phyloP scores from a whole-genome alignment of 2,797 vertebrate species.

The Gambusia yucatana region DNA sequence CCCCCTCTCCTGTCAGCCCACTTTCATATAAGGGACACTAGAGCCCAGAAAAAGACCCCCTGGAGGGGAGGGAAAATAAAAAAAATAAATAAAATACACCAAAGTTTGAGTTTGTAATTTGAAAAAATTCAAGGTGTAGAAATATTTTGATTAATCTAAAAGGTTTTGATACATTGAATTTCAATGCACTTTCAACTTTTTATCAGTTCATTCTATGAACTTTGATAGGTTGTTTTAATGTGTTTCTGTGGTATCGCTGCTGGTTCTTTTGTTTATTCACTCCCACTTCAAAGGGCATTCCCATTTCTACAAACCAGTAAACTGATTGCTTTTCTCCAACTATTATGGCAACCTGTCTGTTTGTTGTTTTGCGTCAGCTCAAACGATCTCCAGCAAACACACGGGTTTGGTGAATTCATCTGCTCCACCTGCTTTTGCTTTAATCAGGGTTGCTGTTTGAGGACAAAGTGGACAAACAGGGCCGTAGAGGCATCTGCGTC shows the following conservation, averaged over 20 bases:
- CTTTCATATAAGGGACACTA: too few species aligned
- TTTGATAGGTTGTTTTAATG: neutral
- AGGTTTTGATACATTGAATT: neutral
- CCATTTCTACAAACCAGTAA: neutral
- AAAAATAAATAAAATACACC: neutral
- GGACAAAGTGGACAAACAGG: constrained; percentile 95
- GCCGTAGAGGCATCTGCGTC: constrained; percentile 93
- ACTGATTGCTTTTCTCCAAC: neutral
- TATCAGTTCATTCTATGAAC: neutral
- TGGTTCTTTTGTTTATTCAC: neutral
- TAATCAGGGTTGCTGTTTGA: constrained; percentile 92
- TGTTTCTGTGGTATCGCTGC: neutral
- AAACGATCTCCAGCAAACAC: neutral
- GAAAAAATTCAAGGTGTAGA: neutral
- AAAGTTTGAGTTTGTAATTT: neutral
- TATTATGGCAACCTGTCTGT: too few species aligned
- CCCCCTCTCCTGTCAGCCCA: too few species aligned
- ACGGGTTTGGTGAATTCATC: constrained; percentile 9
- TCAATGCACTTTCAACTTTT: neutral
- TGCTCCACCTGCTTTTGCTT: constrained; percentile 16
- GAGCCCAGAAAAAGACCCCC: too few species aligned
- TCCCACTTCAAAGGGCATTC: neutral
- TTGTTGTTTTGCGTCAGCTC: neutral
- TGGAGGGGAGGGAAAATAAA: too few species aligned
- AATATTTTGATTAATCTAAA: neutral